phyloP scores from a whole-genome alignment of 2,888 invertebrate genomes.

The Melinopterus prodromus region DNA sequence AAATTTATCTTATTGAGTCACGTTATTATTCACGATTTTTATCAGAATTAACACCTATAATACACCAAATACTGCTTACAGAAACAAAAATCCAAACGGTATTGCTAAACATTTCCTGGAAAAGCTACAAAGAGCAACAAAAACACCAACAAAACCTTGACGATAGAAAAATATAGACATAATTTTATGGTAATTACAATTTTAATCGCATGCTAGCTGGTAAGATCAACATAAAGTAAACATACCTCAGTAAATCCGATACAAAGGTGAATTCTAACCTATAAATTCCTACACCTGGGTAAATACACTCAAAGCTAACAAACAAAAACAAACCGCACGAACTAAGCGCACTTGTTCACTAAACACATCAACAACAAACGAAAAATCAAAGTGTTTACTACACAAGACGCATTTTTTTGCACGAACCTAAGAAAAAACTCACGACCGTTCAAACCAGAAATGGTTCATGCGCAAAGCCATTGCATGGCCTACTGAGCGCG shows the following conservation, averaged over 20 bases:
- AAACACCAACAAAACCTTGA: not conserved
- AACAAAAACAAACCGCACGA: not conserved
- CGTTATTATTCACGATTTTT: too few species aligned
- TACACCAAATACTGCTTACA: not conserved
- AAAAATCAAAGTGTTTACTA: not conserved
- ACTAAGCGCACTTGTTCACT: not conserved
- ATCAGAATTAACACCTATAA: too few species aligned
- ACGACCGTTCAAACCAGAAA: conserved; percentile 37
- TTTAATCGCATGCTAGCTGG: not conserved
- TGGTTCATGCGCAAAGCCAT: conserved; percentile 37
- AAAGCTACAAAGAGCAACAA: not conserved
- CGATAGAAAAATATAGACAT: not conserved
- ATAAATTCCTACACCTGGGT: not conserved
- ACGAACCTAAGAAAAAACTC: conserved; percentile 15
- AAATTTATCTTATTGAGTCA: too few species aligned
- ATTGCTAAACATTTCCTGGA: not conserved
- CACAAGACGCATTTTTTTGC: not conserved
- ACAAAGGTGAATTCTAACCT: not conserved
- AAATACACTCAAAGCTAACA: not conserved
- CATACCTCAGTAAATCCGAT: not conserved
- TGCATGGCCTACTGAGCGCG: conserved; percentile 40
- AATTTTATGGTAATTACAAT: not conserved
- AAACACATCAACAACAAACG: not conserved
- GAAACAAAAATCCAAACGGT: not conserved
- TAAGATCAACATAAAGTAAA: not conserved